These are phyloP conservation scores for Ceyx erithaca DNA, from an alignment of 2,797 vertebrate species.

Conservation along the genomic window DNA sequence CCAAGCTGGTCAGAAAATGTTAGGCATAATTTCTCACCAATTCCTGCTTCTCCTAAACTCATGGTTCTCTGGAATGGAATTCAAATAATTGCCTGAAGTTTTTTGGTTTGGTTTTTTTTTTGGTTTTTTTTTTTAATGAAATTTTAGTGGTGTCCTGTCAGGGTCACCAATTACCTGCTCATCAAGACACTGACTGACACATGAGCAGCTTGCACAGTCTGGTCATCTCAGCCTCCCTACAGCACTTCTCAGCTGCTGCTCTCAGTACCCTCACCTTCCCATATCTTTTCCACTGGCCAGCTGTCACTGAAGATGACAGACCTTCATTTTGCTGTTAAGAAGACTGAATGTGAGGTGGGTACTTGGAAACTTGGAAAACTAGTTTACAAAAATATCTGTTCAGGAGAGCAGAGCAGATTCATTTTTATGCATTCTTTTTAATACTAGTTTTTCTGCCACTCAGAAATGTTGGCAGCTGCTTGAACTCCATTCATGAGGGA, in stretches of 20 bases:
- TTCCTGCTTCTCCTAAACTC: not conserved
- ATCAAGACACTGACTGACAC: not conserved
- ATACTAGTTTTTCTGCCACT: not conserved
- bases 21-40: not conserved
- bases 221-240: not conserved
- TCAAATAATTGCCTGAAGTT: not conserved
- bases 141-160: not conserved
- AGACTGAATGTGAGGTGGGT: not conserved
- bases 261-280: not conserved
- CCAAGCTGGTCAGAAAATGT: not conserved
- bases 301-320: not conserved
- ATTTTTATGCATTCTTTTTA: not conserved
- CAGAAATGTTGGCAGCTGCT: not conserved
- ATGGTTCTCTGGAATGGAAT: not conserved
- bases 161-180: not conserved
- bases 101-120: too few species aligned
- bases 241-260: not conserved
- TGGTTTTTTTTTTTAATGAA: not conserved
- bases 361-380: not conserved
- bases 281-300: not conserved
- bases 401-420: not conserved
- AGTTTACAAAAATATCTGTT: not conserved
- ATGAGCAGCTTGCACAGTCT: not conserved
- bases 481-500: not conserved
- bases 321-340: not conserved